Conservation (phyloP, 1,140 invertebrate species). For the Campoletis sonorensis region DNA sequence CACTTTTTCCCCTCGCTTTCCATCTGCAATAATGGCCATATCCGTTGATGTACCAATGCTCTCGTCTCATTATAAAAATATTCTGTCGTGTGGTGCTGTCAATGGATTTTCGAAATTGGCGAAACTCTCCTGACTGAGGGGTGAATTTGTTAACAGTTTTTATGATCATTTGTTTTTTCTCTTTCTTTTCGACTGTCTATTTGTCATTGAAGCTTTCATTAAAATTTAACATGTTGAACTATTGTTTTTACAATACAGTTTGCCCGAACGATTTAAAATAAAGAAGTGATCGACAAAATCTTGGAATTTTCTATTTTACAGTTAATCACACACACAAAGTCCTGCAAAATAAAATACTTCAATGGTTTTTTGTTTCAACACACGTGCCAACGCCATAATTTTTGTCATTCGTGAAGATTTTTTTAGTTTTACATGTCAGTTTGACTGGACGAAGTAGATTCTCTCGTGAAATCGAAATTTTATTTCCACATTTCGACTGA, state of each 20-base stretch:
- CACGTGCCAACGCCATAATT: too few species aligned
- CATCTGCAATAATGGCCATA: slow-evolving; percentile 21
- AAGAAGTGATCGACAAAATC: too few species aligned
- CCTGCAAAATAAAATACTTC: background rate
- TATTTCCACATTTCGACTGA: slow-evolving; percentile 44
- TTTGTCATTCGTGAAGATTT: background rate
- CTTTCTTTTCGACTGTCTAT: background rate
- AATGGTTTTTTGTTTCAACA: background rate
- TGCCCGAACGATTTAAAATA: too few species aligned
- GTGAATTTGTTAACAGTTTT: background rate
- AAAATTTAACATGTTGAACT: too few species aligned
- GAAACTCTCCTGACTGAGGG: background rate
- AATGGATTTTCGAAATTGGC: background rate
- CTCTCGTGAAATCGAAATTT: background rate
- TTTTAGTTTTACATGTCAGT: background rate
- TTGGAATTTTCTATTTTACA: too few species aligned
- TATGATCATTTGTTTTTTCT: slow-evolving; percentile 24
- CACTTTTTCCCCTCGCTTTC: background rate
- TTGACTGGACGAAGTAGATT: slow-evolving; percentile 14
- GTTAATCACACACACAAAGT: too few species aligned
- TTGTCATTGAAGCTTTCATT: too few species aligned
- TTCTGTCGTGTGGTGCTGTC: background rate
- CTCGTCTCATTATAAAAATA: slow-evolving; percentile 9
- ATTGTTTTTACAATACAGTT: background rate
- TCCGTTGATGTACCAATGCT: background rate